Conservation (phyloP, 2,888 invertebrate genomes). For the Drosophila nr. medialis region DNA sequence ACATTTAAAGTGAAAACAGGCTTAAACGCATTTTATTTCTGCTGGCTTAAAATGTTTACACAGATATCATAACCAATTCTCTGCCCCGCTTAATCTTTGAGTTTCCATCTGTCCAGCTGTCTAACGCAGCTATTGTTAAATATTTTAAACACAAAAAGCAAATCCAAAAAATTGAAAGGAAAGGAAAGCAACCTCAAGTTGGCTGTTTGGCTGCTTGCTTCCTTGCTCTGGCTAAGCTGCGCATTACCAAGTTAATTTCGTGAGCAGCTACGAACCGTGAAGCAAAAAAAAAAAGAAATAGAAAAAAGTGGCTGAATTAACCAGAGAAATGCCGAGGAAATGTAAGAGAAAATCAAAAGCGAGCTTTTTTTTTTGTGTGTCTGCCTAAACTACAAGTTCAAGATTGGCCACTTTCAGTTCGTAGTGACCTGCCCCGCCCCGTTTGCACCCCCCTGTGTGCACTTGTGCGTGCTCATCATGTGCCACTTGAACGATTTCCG, state of each 20-base stretch:
- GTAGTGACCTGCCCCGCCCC: neutral
- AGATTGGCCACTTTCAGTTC: slow-evolving; percentile 18
- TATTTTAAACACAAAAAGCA: slow-evolving; percentile 38
- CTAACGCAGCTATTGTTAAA: slow-evolving; percentile 45
- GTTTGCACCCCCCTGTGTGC: slow-evolving; percentile 45
- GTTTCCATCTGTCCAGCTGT: slow-evolving; percentile 21
- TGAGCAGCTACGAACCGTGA: slow-evolving; percentile 48
- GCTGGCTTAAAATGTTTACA: neutral
- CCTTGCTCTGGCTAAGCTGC: slow-evolving; percentile 47
- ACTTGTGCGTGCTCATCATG: slow-evolving; percentile 72
- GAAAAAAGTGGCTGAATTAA: slow-evolving; percentile 64
- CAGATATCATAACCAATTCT: slow-evolving; percentile 34
- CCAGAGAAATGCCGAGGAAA: slow-evolving; percentile 73
- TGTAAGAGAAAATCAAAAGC: slow-evolving; percentile 48
- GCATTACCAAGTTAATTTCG: slow-evolving; percentile 68
- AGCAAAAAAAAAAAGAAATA: neutral
- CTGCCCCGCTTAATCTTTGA: neutral
- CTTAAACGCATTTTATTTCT: neutral
- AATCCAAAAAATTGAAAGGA: slow-evolving; percentile 3
- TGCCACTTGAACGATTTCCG: slow-evolving; percentile 78
- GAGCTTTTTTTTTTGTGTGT: slow-evolving; percentile 48
- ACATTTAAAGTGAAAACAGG: neutral
- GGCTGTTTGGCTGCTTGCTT: slow-evolving; percentile 6
- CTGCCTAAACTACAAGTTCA: slow-evolving; percentile 60
- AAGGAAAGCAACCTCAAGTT: neutral